Percentiles rank a stretch among this genome's conserved stretches.
Evolutionary conservation across 2,888 invertebrate genomes (phyloP).

Genomic region (Cenopis cana): DNA sequence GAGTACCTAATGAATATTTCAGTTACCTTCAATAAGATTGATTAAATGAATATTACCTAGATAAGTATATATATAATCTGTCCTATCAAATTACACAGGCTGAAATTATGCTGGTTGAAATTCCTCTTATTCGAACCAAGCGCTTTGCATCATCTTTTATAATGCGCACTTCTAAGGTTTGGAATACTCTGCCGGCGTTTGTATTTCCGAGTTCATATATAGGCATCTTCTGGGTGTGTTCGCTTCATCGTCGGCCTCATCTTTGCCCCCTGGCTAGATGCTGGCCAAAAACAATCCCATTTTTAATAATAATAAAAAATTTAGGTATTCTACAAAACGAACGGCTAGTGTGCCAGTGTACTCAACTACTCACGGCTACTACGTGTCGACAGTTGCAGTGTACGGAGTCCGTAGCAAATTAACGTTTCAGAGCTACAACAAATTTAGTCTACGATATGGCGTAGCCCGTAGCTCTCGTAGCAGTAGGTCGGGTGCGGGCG

Average conservation of each 20-base stretch:
- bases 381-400: neutral
- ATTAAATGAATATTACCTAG: neutral
- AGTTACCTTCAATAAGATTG: neutral
- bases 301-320: too few species aligned
- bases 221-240: too few species aligned
- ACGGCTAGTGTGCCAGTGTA: conserved; percentile 5
- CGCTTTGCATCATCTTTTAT: too few species aligned
- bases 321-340: conserved; percentile 6
- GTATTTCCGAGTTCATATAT: too few species aligned
- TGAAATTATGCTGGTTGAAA: too few species aligned
- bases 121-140: too few species aligned
- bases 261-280: too few species aligned
- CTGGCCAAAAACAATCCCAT: too few species aligned
- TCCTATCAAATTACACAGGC: too few species aligned
- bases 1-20: neutral
- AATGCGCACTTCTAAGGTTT: too few species aligned
- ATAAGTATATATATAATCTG: neutral
- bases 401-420: conserved; percentile 38
- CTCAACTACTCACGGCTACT: conserved; percentile 13
- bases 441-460: conserved; percentile 40
- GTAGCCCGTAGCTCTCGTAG: conserved; percentile 55
- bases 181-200: too few species aligned
- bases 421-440: conserved; percentile 42
- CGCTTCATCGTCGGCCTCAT: too few species aligned
- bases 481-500: conserved; percentile 57